phyloP scores from a whole-genome alignment of 2,888 invertebrate genomes.

The Limnephilus auricula region DNA sequence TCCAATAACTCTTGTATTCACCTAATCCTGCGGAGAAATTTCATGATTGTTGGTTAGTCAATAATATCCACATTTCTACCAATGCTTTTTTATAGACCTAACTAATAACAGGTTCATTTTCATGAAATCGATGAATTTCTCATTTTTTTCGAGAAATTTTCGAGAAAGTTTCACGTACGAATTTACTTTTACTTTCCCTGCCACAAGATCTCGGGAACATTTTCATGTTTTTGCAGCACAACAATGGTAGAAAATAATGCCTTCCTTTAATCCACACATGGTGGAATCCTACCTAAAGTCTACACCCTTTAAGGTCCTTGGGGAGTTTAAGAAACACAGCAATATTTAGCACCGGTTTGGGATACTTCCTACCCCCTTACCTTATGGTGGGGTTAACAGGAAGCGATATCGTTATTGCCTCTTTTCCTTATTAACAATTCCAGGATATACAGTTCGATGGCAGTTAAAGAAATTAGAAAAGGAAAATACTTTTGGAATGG shows the following conservation, averaged over 20 bases:
- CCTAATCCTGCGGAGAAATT: no score
- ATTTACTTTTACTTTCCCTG: neutral
- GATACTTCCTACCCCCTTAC: constrained; percentile 47
- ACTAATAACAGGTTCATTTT: neutral
- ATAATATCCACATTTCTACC: neutral
- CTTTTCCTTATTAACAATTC: constrained; percentile 53
- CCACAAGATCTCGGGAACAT: neutral
- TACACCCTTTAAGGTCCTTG: constrained; percentile 57
- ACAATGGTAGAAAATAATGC: constrained; percentile 33
- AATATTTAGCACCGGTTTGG: constrained; percentile 65
- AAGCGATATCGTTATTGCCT: constrained; percentile 65
- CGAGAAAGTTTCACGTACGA: neutral
- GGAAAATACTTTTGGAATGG: neutral
- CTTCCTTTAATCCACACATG: constrained; percentile 54
- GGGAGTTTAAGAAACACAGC: constrained; percentile 61
- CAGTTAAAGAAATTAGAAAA: constrained; percentile 31
- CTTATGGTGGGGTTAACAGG: constrained; percentile 55
- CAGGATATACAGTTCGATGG: neutral
- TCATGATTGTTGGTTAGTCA: no score
- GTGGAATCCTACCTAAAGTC: constrained; percentile 16
- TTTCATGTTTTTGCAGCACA: constrained; percentile 10
- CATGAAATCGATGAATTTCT: neutral
- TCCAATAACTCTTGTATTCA: no score
- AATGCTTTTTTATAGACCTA: neutral
- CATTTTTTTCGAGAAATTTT: no score